Base-by-base conservation (phyloP, 1,140 invertebrate species). In the Heliothis subflexa region DNA sequence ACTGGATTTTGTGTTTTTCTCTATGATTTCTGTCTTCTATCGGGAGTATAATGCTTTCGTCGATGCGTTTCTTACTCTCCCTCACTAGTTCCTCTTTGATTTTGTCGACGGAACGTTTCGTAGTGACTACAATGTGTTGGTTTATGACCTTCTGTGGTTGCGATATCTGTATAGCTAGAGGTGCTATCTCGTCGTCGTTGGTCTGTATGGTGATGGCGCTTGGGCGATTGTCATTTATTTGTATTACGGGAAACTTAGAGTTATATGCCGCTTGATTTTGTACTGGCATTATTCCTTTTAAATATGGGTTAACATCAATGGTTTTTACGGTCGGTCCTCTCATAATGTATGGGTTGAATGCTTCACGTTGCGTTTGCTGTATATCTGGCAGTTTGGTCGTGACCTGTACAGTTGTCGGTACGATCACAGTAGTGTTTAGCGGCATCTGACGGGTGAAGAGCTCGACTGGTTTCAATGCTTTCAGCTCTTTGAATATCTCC, bases 141-240 rank as follows among this genome's bases (percentile, higher is more conserved):
- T 87, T 85, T 45, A 93, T 83, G 1, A 86, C 70, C 71, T 81
- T 82, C 14, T 84, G 45, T 18, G 84, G 84, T 47, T 88, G 88
- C 3, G 80, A 71, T 55, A 94, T 55, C n/a, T 81, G 83, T 70
- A 94, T 79, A 10, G 81, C 83, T 52, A 94, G 66, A 11, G 92
- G 92, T 59, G 85, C 78, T 50, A 94, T 91, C 83, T 94, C 88
- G 49, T 85, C 78, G 7, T 85, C 86, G 77, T 94, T 92, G 13
- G 91, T 93, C 83, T 94, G 92, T 59, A 94, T 81, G 5, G 85
- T 92, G 14, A 87, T 86, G 10, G 89, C 72, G 16, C 54, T 13
- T 2, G 50, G 40, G 1, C 70, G 52, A 5, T 50, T 57, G 33
- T 33, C 40, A 45, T 71, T 25, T 9, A 52, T 62, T 3, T 33